These are phyloP conservation scores for Euphonia xanthogaster DNA, from an alignment of 2,797 vertebrate species.

Conservation along the genomic window DNA sequence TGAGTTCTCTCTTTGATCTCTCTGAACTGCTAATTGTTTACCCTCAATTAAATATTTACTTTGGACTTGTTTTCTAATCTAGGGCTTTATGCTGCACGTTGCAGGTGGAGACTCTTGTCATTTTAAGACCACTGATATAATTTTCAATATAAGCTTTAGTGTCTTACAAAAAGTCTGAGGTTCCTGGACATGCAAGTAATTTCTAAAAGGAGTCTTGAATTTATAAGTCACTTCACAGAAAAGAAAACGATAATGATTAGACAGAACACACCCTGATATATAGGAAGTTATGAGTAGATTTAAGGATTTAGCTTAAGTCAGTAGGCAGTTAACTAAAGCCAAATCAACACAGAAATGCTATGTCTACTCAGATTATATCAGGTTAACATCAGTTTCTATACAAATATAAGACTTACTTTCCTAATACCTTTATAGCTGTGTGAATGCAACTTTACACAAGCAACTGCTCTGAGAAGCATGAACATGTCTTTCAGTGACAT, in stretches of 20 bases:
- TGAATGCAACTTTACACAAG: neutral
- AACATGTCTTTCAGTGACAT: neutral
- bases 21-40: slow-evolving; percentile 16
- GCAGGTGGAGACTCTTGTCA: neutral
- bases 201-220: neutral
- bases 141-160: neutral
- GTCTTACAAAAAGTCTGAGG: neutral
- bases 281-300: neutral
- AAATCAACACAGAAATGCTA: neutral
- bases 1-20: slow-evolving; percentile 15
- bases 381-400: neutral
- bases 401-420: neutral
- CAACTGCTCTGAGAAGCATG: neutral
- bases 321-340: neutral
- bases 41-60: slow-evolving; percentile 46
- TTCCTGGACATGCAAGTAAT: neutral
- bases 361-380: neutral
- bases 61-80: slow-evolving; percentile 33
- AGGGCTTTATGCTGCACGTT: neutral
- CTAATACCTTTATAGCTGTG: neutral
- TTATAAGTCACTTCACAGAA: neutral
- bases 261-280: neutral
- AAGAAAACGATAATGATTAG: neutral
- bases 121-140: neutral
- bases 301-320: slow-evolving; percentile 29